Percentiles rank a stretch among this genome's conserved stretches.
These are phyloP conservation scores for Elysia chlorotica DNA, from an alignment of 1,140 invertebrate species.

Conservation along the genomic window DNA sequence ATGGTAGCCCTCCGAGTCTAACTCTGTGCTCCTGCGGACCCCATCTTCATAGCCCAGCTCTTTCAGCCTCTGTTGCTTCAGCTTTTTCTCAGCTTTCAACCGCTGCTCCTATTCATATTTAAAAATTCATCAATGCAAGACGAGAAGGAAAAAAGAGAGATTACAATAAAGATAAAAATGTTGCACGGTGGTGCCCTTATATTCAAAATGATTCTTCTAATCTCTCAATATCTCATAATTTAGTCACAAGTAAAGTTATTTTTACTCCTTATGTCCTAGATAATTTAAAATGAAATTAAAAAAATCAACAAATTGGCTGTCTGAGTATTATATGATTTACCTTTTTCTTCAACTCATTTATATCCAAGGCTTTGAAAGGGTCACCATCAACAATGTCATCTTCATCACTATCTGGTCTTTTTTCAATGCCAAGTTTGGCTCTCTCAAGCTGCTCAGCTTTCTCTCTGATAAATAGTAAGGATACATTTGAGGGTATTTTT, in stretches of 20 bases:
- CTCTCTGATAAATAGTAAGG: conserved; percentile 34
- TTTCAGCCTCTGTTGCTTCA: conserved; percentile 3
- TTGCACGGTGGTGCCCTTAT: too few species aligned
- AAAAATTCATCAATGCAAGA: too few species aligned
- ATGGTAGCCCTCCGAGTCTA: too few species aligned
- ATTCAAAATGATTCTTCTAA: too few species aligned
- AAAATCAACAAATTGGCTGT: too few species aligned
- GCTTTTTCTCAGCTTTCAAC: conserved; percentile 8
- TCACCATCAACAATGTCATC: conserved; percentile 41
- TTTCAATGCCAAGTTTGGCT: conserved; percentile 36
- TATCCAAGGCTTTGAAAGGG: conserved; percentile 50
- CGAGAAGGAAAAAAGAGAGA: background rate
- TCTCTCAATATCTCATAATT: too few species aligned
- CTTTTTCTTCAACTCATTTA: conserved; percentile 47
- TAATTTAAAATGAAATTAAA: too few species aligned
- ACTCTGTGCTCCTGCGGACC: background rate
- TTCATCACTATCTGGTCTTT: conserved; percentile 43
- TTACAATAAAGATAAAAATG: background rate
- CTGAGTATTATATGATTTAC: too few species aligned
- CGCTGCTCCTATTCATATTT: background rate
- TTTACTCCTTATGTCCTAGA: too few species aligned
- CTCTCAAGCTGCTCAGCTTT: conserved; percentile 47
- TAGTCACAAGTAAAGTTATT: too few species aligned
- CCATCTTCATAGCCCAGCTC: background rate
- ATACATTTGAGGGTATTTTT: too few species aligned